Percentiles rank a stretch among this genome's conserved stretches.
phyloP scores from a whole-genome alignment of 2,797 vertebrate species.

The Semaprochilodus insignis region DNA sequence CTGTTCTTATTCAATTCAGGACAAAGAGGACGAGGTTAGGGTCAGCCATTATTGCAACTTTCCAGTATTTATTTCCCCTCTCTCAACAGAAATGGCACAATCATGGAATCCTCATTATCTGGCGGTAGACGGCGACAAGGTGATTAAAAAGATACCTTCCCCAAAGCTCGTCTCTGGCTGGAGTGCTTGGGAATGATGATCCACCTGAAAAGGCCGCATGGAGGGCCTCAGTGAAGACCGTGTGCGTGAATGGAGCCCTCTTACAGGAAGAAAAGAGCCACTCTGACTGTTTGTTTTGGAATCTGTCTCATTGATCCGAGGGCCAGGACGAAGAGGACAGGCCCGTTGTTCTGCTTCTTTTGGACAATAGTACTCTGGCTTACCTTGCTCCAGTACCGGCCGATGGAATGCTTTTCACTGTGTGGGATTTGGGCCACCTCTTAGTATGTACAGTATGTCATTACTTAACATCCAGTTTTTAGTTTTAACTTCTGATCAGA shows the following conservation, averaged over 20 bases:
- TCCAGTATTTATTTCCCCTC: conserved; percentile 58
- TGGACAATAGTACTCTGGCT: conserved; percentile 73
- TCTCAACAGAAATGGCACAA: conserved; percentile 63
- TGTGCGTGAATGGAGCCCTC: conserved; percentile 72
- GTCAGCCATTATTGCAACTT: conserved; percentile 60
- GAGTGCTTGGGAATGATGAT: conserved; percentile 52
- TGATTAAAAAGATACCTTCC: conserved; percentile 68
- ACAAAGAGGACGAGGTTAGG: conserved; percentile 66
- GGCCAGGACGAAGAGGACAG: conserved; percentile 73
- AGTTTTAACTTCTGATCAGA: no score
- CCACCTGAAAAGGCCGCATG: conserved; percentile 61
- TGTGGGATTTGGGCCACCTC: conserved; percentile 56
- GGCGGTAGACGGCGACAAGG: conserved; percentile 63
- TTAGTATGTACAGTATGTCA: background rate
- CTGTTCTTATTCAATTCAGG: conserved; percentile 37
- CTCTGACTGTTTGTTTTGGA: conserved; percentile 81
- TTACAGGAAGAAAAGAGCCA: conserved; percentile 73
- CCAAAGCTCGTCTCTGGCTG: conserved; percentile 67
- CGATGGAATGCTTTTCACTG: conserved; percentile 61
- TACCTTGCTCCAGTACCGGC: conserved; percentile 68
- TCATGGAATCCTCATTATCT: conserved; percentile 68
- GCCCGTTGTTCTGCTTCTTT: conserved; percentile 68
- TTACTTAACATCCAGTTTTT: background rate
- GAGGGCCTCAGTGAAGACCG: conserved; percentile 64
- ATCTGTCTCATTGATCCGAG: conserved; percentile 81